Evolutionary conservation across 37 sponge, comb jelly and placozoan species (phyloP), one percentile per base, ranked within the genome.

Genomic region (Oscarella lobularis): DNA sequence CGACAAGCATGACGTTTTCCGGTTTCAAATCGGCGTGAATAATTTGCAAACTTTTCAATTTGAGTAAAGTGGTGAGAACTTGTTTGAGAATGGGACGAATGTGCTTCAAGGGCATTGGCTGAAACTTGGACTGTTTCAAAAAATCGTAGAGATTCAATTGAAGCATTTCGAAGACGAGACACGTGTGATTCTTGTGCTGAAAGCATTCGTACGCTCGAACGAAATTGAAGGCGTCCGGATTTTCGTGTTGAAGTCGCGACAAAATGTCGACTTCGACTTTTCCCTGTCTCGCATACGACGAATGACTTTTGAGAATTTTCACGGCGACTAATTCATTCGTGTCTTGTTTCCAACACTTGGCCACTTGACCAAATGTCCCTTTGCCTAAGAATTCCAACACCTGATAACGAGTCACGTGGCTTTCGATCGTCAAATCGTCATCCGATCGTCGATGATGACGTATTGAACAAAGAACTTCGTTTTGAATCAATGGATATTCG

Each of bases 1-100:
- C 89, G 31, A 95, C 96, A 35, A 95, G 74, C 96, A 95, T 95
- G 66, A 95, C 91, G 81, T 95, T 95, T 76, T 95, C 96, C 14
- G 96, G 96, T 74, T 95, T 95, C 0, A 95, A 76, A 76, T 95
- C 96, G 0, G 96, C 92, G 74, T 95, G 94, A 0, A 97, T 88
- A 41, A 97, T 40, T 1, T 86, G 85, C 72, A 97, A 60, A 66
- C 85, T 82, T n/a, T 70, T 39, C 67, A 97, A 66, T 75, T 90
- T 85, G 76, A 66, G 65, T 39, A 89, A 78, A 39, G 89, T 85
- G 2, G 79, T 75, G n/a, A 93, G 79, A 20, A 92, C 90, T 80
- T 95, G 96, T 38, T 91, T 92, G n/a, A 88, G 75, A 14, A 95
- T 86, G 35, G 96, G 96, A 34, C 96, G 81, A 37, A 95, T 88